A percentile compares a stretch with the other conserved stretches of the same genome.
These are phyloP conservation scores for Epinotia demarniana DNA, from an alignment of 2,888 invertebrate genomes.

Conservation along the genomic window DNA sequence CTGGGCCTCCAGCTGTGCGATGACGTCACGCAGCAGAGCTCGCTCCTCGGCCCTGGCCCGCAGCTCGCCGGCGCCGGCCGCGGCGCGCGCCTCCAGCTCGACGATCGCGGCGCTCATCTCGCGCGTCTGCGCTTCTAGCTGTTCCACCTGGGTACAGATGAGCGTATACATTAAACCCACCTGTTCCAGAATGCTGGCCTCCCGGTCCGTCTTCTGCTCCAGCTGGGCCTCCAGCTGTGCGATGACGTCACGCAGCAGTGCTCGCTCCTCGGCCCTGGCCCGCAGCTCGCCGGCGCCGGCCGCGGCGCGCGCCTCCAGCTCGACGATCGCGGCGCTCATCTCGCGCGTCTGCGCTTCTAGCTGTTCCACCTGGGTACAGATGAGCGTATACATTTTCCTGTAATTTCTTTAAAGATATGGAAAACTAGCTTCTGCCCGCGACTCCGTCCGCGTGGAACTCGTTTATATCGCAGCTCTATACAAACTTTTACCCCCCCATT, in stretches of 20 bases:
- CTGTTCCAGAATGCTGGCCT: constrained; percentile 82
- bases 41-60: constrained; percentile 91
- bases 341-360: constrained; percentile 91
- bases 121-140: constrained; percentile 89
- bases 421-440: too few relatives aligned
- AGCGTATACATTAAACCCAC: background rate
- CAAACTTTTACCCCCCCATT: too few relatives aligned
- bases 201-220: constrained; percentile 86
- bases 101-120: constrained; percentile 87
- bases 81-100: constrained; percentile 86
- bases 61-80: constrained; percentile 88
- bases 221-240: constrained; percentile 90
- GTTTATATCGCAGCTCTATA: too few relatives aligned
- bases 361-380: constrained; percentile 87
- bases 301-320: constrained; percentile 86
- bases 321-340: constrained; percentile 85
- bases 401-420: too few relatives aligned
- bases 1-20: constrained; percentile 90
- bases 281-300: constrained; percentile 89
- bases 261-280: constrained; percentile 90
- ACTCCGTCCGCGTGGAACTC: too few relatives aligned
- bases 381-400: background rate
- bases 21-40: constrained; percentile 89
- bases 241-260: constrained; percentile 90
- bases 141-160: constrained; percentile 86